Evolutionary conservation across 2,888 invertebrate species (phyloP).

Genomic region (Heliconius ethilla): DNA sequence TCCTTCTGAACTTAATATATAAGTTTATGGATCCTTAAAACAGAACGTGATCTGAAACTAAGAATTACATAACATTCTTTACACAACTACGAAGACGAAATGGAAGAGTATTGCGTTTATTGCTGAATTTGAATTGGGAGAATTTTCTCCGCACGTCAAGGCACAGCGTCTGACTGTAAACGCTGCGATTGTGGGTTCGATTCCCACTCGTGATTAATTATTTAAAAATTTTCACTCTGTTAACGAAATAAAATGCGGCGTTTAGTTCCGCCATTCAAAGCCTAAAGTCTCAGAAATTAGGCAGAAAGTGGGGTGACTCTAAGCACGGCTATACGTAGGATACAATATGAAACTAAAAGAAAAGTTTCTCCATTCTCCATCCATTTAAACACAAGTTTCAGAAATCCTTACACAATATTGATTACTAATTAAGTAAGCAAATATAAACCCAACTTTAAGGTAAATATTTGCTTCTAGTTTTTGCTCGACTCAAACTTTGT

Average conservation of each 20-base stretch:
- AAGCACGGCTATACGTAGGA: too few relatives aligned
- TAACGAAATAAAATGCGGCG: too few relatives aligned
- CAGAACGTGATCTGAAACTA: slow-evolving; percentile 42
- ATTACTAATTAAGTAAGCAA: slow-evolving; percentile 13
- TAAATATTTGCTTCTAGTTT: slow-evolving; percentile 8
- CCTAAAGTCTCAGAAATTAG: too few relatives aligned
- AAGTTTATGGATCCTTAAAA: slow-evolving; percentile 42
- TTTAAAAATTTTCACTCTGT: background rate
- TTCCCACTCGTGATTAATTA: background rate
- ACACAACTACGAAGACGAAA: background rate
- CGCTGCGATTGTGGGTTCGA: background rate
- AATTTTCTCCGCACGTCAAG: too few relatives aligned
- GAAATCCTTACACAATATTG: background rate
- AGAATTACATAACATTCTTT: slow-evolving; percentile 20
- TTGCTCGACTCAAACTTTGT: background rate
- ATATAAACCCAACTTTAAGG: background rate
- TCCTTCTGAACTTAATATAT: slow-evolving; percentile 35
- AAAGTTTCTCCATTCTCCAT: background rate
- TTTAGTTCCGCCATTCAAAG: background rate
- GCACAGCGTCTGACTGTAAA: too few relatives aligned
- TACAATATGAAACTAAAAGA: too few relatives aligned
- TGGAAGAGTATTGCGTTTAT: background rate
- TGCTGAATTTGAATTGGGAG: background rate
- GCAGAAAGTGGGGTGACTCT: background rate
- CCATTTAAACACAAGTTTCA: background rate